Conservation (phyloP, 2,797 vertebrate species). For the Synaphobranchus kaupii region DNA sequence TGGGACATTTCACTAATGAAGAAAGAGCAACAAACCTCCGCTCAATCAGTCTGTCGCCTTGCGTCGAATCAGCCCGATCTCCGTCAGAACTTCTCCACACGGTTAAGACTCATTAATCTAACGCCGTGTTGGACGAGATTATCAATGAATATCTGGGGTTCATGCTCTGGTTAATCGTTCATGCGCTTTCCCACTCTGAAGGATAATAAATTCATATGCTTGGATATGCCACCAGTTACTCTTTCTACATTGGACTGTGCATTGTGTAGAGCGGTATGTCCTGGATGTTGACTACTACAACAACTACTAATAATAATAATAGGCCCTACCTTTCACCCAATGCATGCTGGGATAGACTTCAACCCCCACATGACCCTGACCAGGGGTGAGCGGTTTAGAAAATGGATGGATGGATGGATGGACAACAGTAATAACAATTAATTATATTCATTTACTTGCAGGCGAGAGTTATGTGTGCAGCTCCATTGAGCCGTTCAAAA, state of each 20-base stretch:
- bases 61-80: not conserved
- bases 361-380: no score
- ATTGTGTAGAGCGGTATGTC: not conserved
- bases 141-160: not conserved
- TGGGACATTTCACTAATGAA: conserved; percentile 30
- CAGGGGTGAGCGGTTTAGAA: not conserved
- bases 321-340: no score
- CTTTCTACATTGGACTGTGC: not conserved
- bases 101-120: conserved; percentile 9
- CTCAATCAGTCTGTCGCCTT: not conserved
- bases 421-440: not conserved
- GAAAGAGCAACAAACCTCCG: conserved; percentile 27
- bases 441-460: conserved; percentile 50
- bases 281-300: not conserved
- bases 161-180: not conserved
- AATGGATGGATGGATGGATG: not conserved
- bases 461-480: conserved; percentile 95
- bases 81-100: not conserved
- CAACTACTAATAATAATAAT: no score
- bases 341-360: not conserved
- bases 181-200: not conserved
- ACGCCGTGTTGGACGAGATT: conserved; percentile 7
- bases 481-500: conserved; percentile 94
- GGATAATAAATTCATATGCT: not conserved
- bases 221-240: not conserved